Base-by-base conservation (phyloP, 2,888 invertebrate species). In the Dicranocentrus wangi region DNA sequence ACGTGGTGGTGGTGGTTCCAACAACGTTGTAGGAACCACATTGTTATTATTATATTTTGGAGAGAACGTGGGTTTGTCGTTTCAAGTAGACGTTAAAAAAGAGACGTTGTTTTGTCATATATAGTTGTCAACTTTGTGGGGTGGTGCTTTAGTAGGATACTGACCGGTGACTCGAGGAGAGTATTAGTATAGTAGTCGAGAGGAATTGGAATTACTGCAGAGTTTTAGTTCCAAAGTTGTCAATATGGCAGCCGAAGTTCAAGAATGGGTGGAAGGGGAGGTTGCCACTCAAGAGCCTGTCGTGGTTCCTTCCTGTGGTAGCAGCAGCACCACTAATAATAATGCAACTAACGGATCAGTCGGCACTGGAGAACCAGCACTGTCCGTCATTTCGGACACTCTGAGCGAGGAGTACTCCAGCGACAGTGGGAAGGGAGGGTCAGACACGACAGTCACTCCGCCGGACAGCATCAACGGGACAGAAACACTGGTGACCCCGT, bases 401-500 rank as follows among this genome's bases (percentile, higher is more conserved):
- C 19, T 81, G 55, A 84, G 84, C 25, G 84, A 84, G 51, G 84
- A 83, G 61, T 84, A 82, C 53, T 84, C 84, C 0, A 94, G 93
- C 88, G 95, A 95, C 88, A 94, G 94, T 89, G 94, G 94, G 61
- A 94, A 94, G 90, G 94, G 95, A 86, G 92, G 92, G 87, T 93
- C 93, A 86, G 93, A 78, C 60, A 93, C 92, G 25, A 93, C 93
- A 28, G 91, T 93, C 77, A 93, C 93, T 84, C 93, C 93, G 51
- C 83, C 82, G n/a, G 82, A 82, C 19, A 84, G 84, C 55, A 75
- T 84, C 55, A 70, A 78, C 58, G 82, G 79, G n/a, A 58, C 65
- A 1, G 82, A 81, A 7, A 53, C 82, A 7, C n/a, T 72, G 58
- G 92, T 93, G 76, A 93, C 93, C 84, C 93, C 93, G 53, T 83